phyloP scores from a whole-genome alignment of 2,888 invertebrate genomes.

The Orgyia antiqua region DNA sequence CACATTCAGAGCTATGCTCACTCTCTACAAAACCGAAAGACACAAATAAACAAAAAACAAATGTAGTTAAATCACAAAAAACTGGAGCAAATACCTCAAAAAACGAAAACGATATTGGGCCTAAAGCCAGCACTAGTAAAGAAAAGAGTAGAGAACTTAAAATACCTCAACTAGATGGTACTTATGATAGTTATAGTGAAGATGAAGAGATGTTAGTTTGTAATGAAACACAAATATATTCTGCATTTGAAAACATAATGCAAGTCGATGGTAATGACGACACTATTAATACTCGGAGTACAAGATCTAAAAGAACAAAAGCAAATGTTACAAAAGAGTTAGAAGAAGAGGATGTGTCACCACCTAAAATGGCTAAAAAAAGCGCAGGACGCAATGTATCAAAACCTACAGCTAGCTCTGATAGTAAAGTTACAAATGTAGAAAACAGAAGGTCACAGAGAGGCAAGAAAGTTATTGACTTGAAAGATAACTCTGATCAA shows the following conservation, averaged over 20 bases:
- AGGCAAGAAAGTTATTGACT: constrained; percentile 3
- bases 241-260: constrained; percentile 36
- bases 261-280: constrained; percentile 35
- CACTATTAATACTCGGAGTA: constrained; percentile 23
- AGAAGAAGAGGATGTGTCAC: constrained; percentile 43
- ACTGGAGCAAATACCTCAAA: constrained; percentile 13
- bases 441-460: constrained; percentile 4
- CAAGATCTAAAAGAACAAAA: constrained; percentile 36
- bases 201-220: constrained; percentile 51
- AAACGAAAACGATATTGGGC: constrained; percentile 16
- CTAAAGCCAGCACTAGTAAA: constrained; percentile 19
- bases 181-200: constrained; percentile 52
- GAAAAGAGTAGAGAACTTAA: constrained; percentile 31
- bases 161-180: constrained; percentile 78
- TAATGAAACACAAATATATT: constrained; percentile 29
- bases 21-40: constrained; percentile 67
- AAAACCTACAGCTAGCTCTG: constrained; percentile 8
- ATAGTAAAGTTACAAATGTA: constrained; percentile 2
- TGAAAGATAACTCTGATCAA: constrained; percentile 1
- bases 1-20: constrained; percentile 80
- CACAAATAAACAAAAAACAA: not conserved
- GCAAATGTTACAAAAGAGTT: constrained; percentile 16
- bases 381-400: constrained; percentile 5
- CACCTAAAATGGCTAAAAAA: constrained; percentile 50
- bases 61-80: constrained; percentile 7